Evolutionary conservation across 2,113 vertebrate species (phyloP).

Genomic region (Paedocypris sp.): DNA sequence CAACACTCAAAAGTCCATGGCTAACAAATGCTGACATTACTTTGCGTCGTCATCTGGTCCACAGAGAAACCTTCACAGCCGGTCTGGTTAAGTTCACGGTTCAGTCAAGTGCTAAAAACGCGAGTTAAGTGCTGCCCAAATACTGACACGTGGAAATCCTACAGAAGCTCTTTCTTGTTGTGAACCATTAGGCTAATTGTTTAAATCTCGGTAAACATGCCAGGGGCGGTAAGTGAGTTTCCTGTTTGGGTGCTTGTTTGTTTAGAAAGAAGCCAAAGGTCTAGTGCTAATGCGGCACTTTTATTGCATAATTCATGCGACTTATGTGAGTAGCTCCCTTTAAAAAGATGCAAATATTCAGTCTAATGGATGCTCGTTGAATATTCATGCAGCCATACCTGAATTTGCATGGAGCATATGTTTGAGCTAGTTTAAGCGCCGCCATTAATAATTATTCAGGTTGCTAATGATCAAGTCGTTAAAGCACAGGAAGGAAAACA

Average conservation of each 20-base stretch:
- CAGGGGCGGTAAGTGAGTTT: neutral
- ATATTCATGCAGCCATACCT: constrained; percentile 6
- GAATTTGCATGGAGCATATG: neutral
- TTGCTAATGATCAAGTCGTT: neutral
- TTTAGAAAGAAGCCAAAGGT: neutral
- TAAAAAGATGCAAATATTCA: neutral
- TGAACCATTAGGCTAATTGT: neutral
- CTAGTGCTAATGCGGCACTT: neutral
- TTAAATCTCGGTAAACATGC: neutral
- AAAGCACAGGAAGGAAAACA: neutral
- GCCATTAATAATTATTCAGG: neutral
- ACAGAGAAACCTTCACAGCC: neutral
- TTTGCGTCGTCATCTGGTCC: constrained; percentile 4
- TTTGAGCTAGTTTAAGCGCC: neutral
- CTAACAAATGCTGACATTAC: neutral
- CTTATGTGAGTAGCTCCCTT: neutral
- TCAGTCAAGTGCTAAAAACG: neutral
- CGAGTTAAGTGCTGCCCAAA: neutral
- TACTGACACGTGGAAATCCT: neutral
- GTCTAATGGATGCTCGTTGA: neutral
- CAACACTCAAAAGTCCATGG: constrained; percentile 10
- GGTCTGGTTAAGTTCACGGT: neutral
- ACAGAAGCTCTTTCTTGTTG: neutral
- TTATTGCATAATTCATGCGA: neutral
- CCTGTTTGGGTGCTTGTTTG: neutral